Evolutionary conservation across 2,888 invertebrate species (phyloP).

Genomic region (Plutella xylostella): DNA sequence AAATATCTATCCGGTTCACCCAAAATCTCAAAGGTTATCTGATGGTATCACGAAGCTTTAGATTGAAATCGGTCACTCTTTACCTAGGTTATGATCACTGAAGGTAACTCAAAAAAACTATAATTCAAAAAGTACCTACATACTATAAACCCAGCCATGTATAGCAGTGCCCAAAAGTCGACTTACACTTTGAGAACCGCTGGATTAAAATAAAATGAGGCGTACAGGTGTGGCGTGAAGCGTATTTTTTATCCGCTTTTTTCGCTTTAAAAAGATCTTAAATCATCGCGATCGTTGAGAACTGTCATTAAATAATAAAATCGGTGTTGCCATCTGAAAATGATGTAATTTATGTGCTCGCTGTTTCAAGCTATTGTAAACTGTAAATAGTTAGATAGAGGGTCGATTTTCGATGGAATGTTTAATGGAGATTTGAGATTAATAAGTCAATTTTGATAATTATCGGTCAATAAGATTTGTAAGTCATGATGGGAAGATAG

Average conservation of each 20-base stretch:
- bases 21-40: too few species aligned
- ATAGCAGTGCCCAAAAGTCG: too few species aligned
- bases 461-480: too few species aligned
- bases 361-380: neutral
- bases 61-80: too few species aligned
- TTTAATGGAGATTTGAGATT: neutral
- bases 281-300: slow-evolving; percentile 22
- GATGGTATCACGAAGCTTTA: too few species aligned
- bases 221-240: slow-evolving; percentile 20
- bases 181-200: slow-evolving; percentile 14
- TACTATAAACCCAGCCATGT: too few species aligned
- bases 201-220: slow-evolving; percentile 19
- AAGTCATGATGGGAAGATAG: too few species aligned
- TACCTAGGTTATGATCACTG: too few species aligned
- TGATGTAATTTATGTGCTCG: slow-evolving; percentile 3
- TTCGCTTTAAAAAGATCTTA: slow-evolving; percentile 20
- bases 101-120: too few species aligned
- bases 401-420: neutral
- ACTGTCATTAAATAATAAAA: slow-evolving; percentile 29
- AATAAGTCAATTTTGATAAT: slow-evolving; percentile 23
- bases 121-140: too few species aligned
- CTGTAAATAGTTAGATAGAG: neutral
- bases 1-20: too few species aligned
- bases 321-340: slow-evolving; percentile 1
- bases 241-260: slow-evolving; percentile 16